Conservation (phyloP, 2,113 vertebrate genomes). For the Eptesicus fuscus region DNA sequence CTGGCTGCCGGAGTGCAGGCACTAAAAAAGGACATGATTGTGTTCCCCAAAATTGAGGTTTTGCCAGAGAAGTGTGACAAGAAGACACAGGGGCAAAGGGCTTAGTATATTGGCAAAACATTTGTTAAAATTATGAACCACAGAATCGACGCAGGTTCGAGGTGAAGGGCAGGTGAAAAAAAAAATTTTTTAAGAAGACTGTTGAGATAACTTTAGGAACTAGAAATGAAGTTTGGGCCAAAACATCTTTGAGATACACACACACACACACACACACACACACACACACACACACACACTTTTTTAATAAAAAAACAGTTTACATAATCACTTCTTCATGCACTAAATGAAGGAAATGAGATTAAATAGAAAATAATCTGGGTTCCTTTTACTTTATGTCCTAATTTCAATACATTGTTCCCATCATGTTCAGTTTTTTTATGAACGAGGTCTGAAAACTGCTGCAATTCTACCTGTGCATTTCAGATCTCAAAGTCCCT, state of each 20-base stretch:
- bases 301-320: background rate
- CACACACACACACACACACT: background rate
- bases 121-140: constrained; percentile 32
- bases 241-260: background rate
- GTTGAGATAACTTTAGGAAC: background rate
- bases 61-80: background rate
- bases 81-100: background rate
- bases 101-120: background rate
- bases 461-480: background rate
- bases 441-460: background rate
- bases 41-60: background rate
- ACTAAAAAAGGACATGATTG: background rate
- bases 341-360: background rate
- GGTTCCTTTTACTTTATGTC: background rate
- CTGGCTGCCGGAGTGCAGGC: background rate
- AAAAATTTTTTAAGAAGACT: background rate
- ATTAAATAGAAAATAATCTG: constrained; percentile 4
- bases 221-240: background rate
- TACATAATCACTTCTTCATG: background rate
- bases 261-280: background rate
- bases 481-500: background rate
- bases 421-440: background rate
- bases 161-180: background rate
- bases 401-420: constrained; percentile 7
- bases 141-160: background rate